Evolutionary conservation across 2,797 vertebrate species (phyloP).

Genomic region (Phrynocephalus guinanensis): DNA sequence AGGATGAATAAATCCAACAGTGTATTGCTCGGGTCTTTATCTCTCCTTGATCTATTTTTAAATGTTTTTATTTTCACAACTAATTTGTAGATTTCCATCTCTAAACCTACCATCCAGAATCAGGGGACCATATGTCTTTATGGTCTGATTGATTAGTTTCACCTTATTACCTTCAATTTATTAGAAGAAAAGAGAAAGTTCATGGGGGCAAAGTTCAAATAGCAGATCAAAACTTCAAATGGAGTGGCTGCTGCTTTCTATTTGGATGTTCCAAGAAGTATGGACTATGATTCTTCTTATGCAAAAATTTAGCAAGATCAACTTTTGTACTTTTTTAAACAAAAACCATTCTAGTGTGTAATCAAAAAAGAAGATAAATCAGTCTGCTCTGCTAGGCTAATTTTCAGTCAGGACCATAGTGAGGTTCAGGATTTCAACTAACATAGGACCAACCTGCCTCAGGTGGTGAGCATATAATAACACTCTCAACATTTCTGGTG

Average conservation of each 20-base stretch:
- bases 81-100: conserved; percentile 69
- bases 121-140: conserved; percentile 60
- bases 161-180: conserved; percentile 71
- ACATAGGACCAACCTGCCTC: neutral
- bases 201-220: conserved; percentile 53
- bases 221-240: conserved; percentile 47
- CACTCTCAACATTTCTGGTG: neutral
- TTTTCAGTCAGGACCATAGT: neutral
- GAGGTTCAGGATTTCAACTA: neutral
- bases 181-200: conserved; percentile 59
- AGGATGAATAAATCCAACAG: conserved; percentile 64
- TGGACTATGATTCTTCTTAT: neutral
- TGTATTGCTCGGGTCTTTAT: conserved; percentile 64
- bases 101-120: conserved; percentile 61
- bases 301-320: neutral
- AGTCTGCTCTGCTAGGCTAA: neutral
- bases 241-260: neutral
- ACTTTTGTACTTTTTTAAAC: neutral
- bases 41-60: conserved; percentile 67
- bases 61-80: conserved; percentile 66
- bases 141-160: conserved; percentile 74
- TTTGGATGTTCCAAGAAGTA: conserved; percentile 26
- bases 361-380: neutral
- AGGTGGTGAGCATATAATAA: neutral
- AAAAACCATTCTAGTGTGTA: neutral